phyloP scores from a whole-genome alignment of 2,888 invertebrate genomes.

The Alitta virens region DNA sequence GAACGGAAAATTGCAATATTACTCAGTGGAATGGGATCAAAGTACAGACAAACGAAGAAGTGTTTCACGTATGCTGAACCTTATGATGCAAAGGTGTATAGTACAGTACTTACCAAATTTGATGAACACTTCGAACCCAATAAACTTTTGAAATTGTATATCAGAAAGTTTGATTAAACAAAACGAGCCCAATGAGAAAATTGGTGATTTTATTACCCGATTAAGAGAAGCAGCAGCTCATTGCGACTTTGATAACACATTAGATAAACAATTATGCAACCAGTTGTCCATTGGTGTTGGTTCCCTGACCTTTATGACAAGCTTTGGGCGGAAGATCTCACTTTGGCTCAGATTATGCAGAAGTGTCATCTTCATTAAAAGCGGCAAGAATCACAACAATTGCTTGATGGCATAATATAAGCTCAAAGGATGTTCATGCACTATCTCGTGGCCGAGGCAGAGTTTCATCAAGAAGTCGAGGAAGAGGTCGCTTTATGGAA shows the following conservation, averaged over 20 bases:
- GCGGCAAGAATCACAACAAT: neutral
- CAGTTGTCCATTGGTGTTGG: neutral
- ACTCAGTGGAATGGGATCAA: neutral
- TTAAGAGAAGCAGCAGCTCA: neutral
- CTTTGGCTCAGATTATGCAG: neutral
- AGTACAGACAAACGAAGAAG: neutral
- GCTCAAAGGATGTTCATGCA: too few relatives aligned
- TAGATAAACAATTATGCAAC: neutral
- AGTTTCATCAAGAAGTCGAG: neutral
- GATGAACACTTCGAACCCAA: neutral
- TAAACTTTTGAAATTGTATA: neutral
- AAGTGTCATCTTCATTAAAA: neutral
- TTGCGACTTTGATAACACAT: neutral
- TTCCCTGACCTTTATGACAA: too few relatives aligned
- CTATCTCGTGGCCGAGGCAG: neutral
- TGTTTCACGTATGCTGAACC: neutral
- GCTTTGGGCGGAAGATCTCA: neutral
- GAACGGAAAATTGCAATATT: neutral
- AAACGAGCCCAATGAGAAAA: neutral
- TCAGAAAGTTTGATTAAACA: neutral
- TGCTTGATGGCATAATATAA: too few relatives aligned
- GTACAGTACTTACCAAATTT: neutral
- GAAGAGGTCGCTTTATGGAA: neutral
- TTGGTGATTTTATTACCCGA: neutral
- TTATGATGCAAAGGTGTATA: neutral